Evolutionary conservation across 2,113 vertebrate species (phyloP).

Genomic region (Oncorhynchus keta): DNA sequence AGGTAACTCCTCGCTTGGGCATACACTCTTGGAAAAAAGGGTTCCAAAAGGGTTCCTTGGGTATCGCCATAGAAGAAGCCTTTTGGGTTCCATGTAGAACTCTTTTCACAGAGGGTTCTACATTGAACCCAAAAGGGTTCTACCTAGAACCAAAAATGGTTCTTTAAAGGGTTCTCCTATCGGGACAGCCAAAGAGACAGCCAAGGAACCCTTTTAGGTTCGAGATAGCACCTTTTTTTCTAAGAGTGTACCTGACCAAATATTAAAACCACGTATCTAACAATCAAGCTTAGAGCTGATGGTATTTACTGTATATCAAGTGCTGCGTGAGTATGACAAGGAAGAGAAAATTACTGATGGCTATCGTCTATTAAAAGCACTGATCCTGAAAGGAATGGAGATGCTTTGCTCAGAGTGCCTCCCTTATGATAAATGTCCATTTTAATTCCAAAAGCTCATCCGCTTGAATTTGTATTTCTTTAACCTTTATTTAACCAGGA

Average conservation of each 20-base stretch:
- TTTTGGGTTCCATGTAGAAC: too few relatives aligned
- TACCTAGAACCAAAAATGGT: too few relatives aligned
- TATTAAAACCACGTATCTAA: not conserved
- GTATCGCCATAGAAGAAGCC: too few relatives aligned
- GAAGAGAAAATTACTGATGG: slow-evolving; percentile 39
- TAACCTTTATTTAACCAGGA: too few relatives aligned
- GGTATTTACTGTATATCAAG: slow-evolving; percentile 24
- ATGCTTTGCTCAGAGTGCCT: slow-evolving; percentile 14
- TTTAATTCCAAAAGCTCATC: slow-evolving; percentile 11
- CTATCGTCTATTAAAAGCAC: slow-evolving; percentile 35
- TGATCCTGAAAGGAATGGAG: slow-evolving; percentile 22
- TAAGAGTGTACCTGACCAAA: not conserved
- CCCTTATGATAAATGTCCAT: slow-evolving; percentile 11
- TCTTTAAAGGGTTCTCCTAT: too few relatives aligned
- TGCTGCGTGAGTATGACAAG: slow-evolving; percentile 11
- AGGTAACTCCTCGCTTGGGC: too few relatives aligned
- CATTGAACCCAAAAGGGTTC: too few relatives aligned
- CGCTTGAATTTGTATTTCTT: not conserved
- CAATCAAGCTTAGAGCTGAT: not conserved
- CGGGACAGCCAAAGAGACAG: too few relatives aligned
- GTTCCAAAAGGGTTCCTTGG: too few relatives aligned
- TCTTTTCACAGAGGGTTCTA: too few relatives aligned
- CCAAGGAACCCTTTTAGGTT: too few relatives aligned
- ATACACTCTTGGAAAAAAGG: not conserved
- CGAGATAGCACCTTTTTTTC: not conserved